Conservation (phyloP, 2,888 invertebrate species). For the Trimorus sp. region DNA sequence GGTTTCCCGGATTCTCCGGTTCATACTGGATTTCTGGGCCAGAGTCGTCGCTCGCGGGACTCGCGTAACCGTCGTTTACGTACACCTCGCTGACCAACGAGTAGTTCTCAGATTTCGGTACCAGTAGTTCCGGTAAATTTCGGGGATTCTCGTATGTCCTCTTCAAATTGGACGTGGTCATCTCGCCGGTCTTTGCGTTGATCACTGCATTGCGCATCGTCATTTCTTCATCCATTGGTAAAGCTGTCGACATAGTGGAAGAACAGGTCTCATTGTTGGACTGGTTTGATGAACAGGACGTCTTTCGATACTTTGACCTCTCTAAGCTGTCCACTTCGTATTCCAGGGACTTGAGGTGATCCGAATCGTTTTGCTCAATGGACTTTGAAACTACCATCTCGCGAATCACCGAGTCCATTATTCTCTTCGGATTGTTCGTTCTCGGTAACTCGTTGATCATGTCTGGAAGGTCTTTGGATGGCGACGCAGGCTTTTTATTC, state of each 20-base stretch:
- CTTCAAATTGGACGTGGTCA: constrained; percentile 82
- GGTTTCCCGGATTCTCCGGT: constrained; percentile 87
- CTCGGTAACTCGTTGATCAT: constrained; percentile 77
- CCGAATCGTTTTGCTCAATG: constrained; percentile 68
- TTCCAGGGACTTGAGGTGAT: constrained; percentile 62
- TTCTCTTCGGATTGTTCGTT: constrained; percentile 75
- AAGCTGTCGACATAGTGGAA: constrained; percentile 83
- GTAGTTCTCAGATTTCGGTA: constrained; percentile 83
- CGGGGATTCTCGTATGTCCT: constrained; percentile 67
- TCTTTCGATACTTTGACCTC: constrained; percentile 72
- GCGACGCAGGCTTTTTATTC: constrained; percentile 42
- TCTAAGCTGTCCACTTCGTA: constrained; percentile 80
- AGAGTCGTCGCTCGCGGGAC: constrained; percentile 83
- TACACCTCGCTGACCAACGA: constrained; percentile 90
- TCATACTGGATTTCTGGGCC: constrained; percentile 84
- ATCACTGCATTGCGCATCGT: constrained; percentile 90
- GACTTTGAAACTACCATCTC: constrained; percentile 79
- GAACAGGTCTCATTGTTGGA: constrained; percentile 86
- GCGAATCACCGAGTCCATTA: constrained; percentile 82
- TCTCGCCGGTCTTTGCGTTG: constrained; percentile 84
- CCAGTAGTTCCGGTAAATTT: constrained; percentile 81
- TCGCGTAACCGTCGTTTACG: constrained; percentile 87
- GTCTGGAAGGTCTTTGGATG: constrained; percentile 71
- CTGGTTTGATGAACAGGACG: constrained; percentile 72
- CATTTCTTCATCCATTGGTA: constrained; percentile 91